Base-by-base conservation (phyloP, 1,140 invertebrate species). In the Anthonomus grandis region DNA sequence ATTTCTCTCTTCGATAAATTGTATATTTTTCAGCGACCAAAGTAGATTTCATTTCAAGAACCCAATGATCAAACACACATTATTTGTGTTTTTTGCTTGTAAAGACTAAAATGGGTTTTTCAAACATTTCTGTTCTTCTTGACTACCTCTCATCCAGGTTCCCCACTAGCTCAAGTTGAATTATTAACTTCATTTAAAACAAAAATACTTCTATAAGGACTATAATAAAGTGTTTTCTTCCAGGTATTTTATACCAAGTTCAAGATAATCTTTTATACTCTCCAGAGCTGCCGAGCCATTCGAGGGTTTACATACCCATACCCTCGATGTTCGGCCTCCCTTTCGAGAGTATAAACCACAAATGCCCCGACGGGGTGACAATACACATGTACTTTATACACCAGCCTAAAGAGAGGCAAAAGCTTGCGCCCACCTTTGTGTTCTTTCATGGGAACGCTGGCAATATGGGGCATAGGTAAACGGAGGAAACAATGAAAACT, bases 391-490 rank as follows among this genome's bases (percentile, higher is more conserved):
- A 92, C 69, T 85, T 95, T 63, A 89, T 97, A 51, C 83, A 86
- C 68, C 92, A 95, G 72, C 75, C 82, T 5, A 79, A 80, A 47
- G 82, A 84, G 34, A 79, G 81, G 57, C 79, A 80, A 50, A 79
- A 80, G 57, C 72, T 75, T 34, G 81, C 79, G 41, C 89, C 90
- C 1, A 95, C 93, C 1, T 75, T 97, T 62, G 74, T 97, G 13
- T 96, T 90, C 76, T 85, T 97, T 44, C 94, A 97, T 80, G 94
- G 94, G 6, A 97, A 97, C 84, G 93, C 94, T 55, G 94, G 94
- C 13, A 97, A 97, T 72, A 92, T 97, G 80, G 94, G 93, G 0
- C 93, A 96, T 71, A 85, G 56, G 54, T 57, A 55, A n/a, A n/a
- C 10, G 17, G 17, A 41, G 10, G 12, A 9, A 41, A 10, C 1